phyloP scores from a whole-genome alignment of 2,113 vertebrate genomes.

The Nothobranchius furzeri region DNA sequence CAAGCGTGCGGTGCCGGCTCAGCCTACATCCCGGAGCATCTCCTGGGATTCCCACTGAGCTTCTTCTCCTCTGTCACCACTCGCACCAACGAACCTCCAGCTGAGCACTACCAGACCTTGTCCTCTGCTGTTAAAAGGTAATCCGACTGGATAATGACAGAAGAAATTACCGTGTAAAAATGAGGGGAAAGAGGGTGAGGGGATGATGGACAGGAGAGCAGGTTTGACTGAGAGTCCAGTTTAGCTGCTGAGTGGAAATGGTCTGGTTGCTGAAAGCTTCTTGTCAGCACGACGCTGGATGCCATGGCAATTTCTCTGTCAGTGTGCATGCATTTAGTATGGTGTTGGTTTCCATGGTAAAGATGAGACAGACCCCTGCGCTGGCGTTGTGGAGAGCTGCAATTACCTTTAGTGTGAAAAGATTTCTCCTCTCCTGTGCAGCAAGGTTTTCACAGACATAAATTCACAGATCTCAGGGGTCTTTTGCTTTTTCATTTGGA shows the following conservation, averaged over 20 bases:
- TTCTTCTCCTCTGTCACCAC: conserved; percentile 60
- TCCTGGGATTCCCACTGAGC: conserved; percentile 76
- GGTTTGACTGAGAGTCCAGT: conserved; percentile 50
- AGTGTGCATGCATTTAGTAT: conserved; percentile 62
- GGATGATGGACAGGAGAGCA: conserved; percentile 36
- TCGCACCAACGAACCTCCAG: conserved; percentile 48
- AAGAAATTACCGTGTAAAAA: conserved; percentile 34
- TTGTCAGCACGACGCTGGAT: conserved; percentile 63
- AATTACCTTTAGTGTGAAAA: conserved; percentile 55
- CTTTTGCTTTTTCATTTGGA: conserved; percentile 16
- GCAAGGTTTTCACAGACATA: background rate
- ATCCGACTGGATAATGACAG: conserved; percentile 54
- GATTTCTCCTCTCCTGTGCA: conserved; percentile 45
- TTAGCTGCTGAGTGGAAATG: conserved; percentile 60
- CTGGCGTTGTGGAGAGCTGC: conserved; percentile 59
- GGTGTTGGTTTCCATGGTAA: conserved; percentile 80
- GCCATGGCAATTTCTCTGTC: conserved; percentile 71
- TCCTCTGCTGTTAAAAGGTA: conserved; percentile 67
- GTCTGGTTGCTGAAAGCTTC: conserved; percentile 54
- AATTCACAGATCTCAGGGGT: background rate
- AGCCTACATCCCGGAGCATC: conserved; percentile 72
- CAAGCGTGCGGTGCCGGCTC: conserved; percentile 61
- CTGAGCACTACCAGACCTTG: conserved; percentile 45
- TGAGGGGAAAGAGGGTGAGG: conserved; percentile 17
- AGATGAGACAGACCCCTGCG: conserved; percentile 63